phyloP scores from a whole-genome alignment of 1,140 invertebrate genomes.

The Mamestra configurata region DNA sequence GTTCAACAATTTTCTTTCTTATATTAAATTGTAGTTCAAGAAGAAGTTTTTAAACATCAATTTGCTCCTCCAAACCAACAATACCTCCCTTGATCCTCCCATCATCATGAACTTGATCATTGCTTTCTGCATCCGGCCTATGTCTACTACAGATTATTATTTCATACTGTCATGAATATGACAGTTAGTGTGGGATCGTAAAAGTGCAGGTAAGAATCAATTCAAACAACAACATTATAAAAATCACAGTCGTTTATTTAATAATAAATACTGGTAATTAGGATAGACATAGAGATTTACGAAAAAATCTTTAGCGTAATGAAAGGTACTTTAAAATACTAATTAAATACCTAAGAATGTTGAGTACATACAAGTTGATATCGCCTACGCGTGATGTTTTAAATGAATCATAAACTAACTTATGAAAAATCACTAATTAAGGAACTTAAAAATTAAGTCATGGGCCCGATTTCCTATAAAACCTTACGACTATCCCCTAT shows the following conservation, averaged over 20 bases:
- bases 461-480: constrained; percentile 84
- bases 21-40: no score
- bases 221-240: constrained; percentile 64
- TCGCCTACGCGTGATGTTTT: constrained; percentile 45
- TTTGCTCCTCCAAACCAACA: no score
- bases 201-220: background rate
- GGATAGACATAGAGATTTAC: constrained; percentile 84
- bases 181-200: no score
- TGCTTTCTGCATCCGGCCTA: no score
- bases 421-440: constrained; percentile 57
- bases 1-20: no score
- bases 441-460: constrained; percentile 86
- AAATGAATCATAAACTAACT: constrained; percentile 44
- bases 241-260: constrained; percentile 87
- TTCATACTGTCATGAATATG: no score
- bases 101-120: no score
- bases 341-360: constrained; percentile 75
- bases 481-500: constrained; percentile 72
- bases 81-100: no score
- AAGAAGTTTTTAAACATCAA: no score
- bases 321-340: constrained; percentile 76
- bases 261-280: constrained; percentile 87
- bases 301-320: constrained; percentile 80
- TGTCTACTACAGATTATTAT: no score
- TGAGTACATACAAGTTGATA: constrained; percentile 69